Conservation (phyloP, 2,888 invertebrate species). For the Euplexia lucipara region DNA sequence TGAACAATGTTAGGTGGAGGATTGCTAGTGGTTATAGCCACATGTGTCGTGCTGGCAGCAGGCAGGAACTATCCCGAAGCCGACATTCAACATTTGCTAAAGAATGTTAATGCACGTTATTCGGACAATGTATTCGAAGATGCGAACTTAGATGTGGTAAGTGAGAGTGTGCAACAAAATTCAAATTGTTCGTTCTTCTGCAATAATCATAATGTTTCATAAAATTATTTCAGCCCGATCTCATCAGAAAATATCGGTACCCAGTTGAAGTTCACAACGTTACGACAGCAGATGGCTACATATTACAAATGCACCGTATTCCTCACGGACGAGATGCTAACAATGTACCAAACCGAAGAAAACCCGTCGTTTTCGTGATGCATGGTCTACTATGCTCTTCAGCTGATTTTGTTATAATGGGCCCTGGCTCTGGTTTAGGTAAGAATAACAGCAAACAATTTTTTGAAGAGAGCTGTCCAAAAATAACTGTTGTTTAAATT, state of each 20-base stretch:
- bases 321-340: constrained; percentile 88
- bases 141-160: constrained; percentile 81
- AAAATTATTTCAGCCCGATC: constrained; percentile 68
- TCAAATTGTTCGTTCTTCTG: neutral
- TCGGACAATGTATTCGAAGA: constrained; percentile 82
- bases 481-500: too few species aligned
- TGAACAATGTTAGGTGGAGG: constrained; percentile 59
- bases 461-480: neutral
- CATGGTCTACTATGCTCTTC: constrained; percentile 94
- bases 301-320: constrained; percentile 94
- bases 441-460: neutral
- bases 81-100: constrained; percentile 71
- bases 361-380: constrained; percentile 92
- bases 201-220: too few species aligned
- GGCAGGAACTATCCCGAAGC: constrained; percentile 71
- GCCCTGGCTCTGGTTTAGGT: constrained; percentile 93
- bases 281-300: constrained; percentile 94
- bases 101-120: constrained; percentile 62
- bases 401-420: constrained; percentile 94
- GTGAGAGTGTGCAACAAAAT: constrained; percentile 54
- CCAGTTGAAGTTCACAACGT: constrained; percentile 92
- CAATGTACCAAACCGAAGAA: constrained; percentile 82
- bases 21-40: constrained; percentile 52
- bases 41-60: constrained; percentile 58
- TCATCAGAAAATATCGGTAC: constrained; percentile 92